phyloP scores from a whole-genome alignment of 1,140 invertebrate species.

The Zaprionus ghesquierei region DNA sequence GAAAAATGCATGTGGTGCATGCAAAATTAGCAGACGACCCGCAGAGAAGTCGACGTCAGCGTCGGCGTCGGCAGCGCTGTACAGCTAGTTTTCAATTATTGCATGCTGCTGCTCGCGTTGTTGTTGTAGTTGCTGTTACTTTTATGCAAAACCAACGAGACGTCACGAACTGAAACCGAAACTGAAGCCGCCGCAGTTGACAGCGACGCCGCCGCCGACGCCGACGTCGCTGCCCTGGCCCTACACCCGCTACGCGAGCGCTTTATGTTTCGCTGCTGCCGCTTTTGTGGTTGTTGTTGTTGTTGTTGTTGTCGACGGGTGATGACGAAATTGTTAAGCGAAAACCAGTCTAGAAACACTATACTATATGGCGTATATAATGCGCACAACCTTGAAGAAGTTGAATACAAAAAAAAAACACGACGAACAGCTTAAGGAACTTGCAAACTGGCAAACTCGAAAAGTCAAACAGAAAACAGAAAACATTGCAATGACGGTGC shows the following conservation, averaged over 20 bases:
- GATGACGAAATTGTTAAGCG: slow-evolving; percentile 76
- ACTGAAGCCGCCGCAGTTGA: background rate
- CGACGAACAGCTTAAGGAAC: slow-evolving; percentile 56
- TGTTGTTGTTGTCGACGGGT: slow-evolving; percentile 33
- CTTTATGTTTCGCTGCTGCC: slow-evolving; percentile 34
- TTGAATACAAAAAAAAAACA: slow-evolving; percentile 27
- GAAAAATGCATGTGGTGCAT: slow-evolving; percentile 36
- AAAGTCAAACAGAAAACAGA: slow-evolving; percentile 36
- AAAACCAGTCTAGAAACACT: slow-evolving; percentile 77
- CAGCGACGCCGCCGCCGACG: background rate
- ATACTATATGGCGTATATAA: slow-evolving; percentile 33
- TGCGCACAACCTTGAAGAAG: slow-evolving; percentile 70
- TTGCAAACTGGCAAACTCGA: slow-evolving; percentile 38
- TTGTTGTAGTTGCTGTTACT: slow-evolving; percentile 12
- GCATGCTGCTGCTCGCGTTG: slow-evolving; percentile 25
- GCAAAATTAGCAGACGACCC: slow-evolving; percentile 49
- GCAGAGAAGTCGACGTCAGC: slow-evolving; percentile 9
- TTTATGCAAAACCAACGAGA: slow-evolving; percentile 46
- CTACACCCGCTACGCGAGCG: slow-evolving; percentile 27
- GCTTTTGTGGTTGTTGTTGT: slow-evolving; percentile 26
- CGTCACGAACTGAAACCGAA: slow-evolving; percentile 57
- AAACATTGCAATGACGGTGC: slow-evolving; percentile 28
- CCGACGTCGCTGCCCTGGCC: slow-evolving; percentile 1
- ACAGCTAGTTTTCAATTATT: slow-evolving; percentile 50
- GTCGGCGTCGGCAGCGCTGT: background rate